Evolutionary conservation across 2,888 invertebrate genomes (phyloP), one percentile per base, ranked within the genome.

Genomic region (Tryphoninae sp.): DNA sequence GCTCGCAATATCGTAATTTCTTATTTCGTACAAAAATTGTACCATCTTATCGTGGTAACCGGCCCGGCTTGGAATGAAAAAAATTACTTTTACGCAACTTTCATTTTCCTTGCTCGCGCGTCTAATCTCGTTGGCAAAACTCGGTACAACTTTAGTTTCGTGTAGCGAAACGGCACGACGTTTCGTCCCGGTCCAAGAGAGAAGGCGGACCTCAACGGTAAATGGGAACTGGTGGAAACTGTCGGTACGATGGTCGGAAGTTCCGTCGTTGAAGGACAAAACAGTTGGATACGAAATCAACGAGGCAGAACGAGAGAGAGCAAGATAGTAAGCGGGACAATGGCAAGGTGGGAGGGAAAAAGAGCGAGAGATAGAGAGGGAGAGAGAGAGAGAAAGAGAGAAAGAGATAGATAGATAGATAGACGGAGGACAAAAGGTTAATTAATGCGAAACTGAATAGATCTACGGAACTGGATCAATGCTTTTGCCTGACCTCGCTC

Each of bases 371-470:
- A 26, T 0, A 26, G 26, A 26, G 26, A 45, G 45, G 6, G 59
- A 19, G 51, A 9, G 7, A 6, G 23, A 22, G 4, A 23, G 51
- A 53, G 49, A 78, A 42, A 62, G 45, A 11, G 33, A 77, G 16
- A 33, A 6, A 49, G 26, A n/a, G 40, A 62, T 33, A 26, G 51
- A n/a, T 8, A 9, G 23, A 22, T 7, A 23, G 51, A 53, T 49
- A 78, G 51, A 62, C 49, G 13, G 33, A 77, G 23, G 53, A 53
- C 64, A 62, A 74, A 64, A 49, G 45, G 53, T 71, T 78, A 78
- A 71, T 75, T 74, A 78, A 81, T 78, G 74, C 65, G 33, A 69
- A 64, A 71, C 74, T 58, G 73, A 69, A 78, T 74, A 64, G 74
- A 74, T 64, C 59, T 58, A 23, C 8, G 8, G 59, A 68, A 26